Conservation (phyloP, 1,140 invertebrate genomes). For the Zaprionus nigranus region DNA sequence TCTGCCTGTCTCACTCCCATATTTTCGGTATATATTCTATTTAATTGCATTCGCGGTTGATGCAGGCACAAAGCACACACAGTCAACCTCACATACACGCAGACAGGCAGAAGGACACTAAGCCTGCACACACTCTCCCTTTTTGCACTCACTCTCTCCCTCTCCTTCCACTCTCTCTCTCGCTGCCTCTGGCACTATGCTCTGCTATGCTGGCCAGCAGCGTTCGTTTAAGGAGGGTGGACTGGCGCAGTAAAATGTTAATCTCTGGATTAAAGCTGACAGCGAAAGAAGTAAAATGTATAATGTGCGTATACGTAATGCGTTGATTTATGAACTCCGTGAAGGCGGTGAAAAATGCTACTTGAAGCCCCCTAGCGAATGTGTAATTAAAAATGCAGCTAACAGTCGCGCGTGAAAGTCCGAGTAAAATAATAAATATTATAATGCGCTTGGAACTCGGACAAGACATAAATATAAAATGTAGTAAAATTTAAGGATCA, state of each 20-base stretch:
- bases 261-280: slow-evolving; percentile 64
- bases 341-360: slow-evolving; percentile 13
- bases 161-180: neutral
- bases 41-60: slow-evolving; percentile 75
- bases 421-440: neutral
- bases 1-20: neutral
- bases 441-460: neutral
- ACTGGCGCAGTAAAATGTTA: slow-evolving; percentile 56
- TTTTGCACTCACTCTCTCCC: neutral
- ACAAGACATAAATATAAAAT: neutral
- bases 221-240: neutral
- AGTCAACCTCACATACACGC: slow-evolving; percentile 8
- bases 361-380: neutral
- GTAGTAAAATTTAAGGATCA: too few relatives aligned
- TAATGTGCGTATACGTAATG: slow-evolving; percentile 36
- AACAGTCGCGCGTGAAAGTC: neutral
- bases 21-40: slow-evolving; percentile 69
- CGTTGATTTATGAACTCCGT: slow-evolving; percentile 65
- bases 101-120: slow-evolving; percentile 36
- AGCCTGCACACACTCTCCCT: slow-evolving; percentile 14
- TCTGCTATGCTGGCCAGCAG: slow-evolving; percentile 8
- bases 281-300: slow-evolving; percentile 51
- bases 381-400: slow-evolving; percentile 2
- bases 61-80: slow-evolving; percentile 37
- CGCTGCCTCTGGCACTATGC: neutral